These are phyloP conservation scores for Electrophaes corylata DNA, from an alignment of 2,888 invertebrate species.

Conservation along the genomic window DNA sequence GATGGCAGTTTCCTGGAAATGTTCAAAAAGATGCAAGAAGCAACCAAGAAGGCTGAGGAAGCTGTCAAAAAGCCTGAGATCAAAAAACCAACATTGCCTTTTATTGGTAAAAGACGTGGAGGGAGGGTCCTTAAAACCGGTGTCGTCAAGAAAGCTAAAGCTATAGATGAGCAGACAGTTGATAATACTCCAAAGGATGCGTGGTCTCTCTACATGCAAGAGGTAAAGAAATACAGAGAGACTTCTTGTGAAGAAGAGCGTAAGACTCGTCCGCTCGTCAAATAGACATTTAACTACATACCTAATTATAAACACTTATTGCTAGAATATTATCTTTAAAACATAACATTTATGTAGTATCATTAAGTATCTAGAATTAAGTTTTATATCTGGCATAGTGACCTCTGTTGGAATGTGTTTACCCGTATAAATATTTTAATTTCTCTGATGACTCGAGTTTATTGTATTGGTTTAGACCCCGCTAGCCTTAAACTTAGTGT, in stretches of 20 bases:
- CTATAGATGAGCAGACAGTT: constrained; percentile 84
- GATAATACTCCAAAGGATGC: constrained; percentile 91
- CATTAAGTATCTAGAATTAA: constrained; percentile 45
- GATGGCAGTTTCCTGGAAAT: constrained; percentile 96
- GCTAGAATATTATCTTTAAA: constrained; percentile 5
- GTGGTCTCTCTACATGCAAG: constrained; percentile 96
- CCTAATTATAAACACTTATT: constrained; percentile 3
- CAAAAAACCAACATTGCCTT: constrained; percentile 74
- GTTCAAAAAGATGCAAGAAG: constrained; percentile 94
- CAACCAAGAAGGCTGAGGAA: constrained; percentile 76
- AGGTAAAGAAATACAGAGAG: constrained; percentile 96
- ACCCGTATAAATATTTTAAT: constrained; percentile 53
- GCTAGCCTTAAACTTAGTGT: constrained; percentile 31
- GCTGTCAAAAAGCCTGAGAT: constrained; percentile 66
- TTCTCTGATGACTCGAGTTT: constrained; percentile 53
- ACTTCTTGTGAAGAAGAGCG: constrained; percentile 96
- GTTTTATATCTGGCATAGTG: constrained; percentile 50
- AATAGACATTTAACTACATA: constrained; percentile 85
- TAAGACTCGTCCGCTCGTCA: constrained; percentile 95
- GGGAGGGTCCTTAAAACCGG: constrained; percentile 95
- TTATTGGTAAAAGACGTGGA: constrained; percentile 92
- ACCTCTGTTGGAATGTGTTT: constrained; percentile 58
- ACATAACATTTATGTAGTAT: constrained; percentile 24
- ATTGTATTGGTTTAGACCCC: constrained; percentile 53
- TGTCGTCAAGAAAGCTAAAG: constrained; percentile 93